Evolutionary conservation across 1,140 invertebrate species (phyloP).

Genomic region (Cyrtorhinus lividipennis): DNA sequence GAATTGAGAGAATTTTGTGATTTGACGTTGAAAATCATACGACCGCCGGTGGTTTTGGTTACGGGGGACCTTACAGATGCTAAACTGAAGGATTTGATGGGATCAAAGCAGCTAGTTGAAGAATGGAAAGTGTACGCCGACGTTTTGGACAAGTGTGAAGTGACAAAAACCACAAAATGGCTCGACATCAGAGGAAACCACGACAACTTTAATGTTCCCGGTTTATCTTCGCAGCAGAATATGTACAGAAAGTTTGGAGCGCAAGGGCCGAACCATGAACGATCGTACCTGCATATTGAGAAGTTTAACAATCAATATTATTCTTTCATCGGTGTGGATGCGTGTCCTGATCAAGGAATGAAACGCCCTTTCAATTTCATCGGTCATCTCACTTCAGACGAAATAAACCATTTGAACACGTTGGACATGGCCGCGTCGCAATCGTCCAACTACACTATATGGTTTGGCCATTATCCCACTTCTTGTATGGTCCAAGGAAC

Average conservation of each 20-base stretch:
- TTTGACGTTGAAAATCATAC: slow-evolving; percentile 53
- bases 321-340: slow-evolving; percentile 75
- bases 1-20: slow-evolving; percentile 71
- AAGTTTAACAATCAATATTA: slow-evolving; percentile 38
- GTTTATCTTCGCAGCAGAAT: slow-evolving; percentile 51
- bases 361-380: slow-evolving; percentile 86
- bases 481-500: slow-evolving; percentile 56
- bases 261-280: slow-evolving; percentile 50
- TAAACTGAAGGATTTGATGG: slow-evolving; percentile 58
- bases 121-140: slow-evolving; percentile 75
- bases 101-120: slow-evolving; percentile 62
- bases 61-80: slow-evolving; percentile 84
- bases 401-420: slow-evolving; percentile 37
- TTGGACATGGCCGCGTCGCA: slow-evolving; percentile 34
- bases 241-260: slow-evolving; percentile 68
- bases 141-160: slow-evolving; percentile 53
- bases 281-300: slow-evolving; percentile 54
- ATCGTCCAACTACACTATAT: slow-evolving; percentile 42
- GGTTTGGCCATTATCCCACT: slow-evolving; percentile 90
- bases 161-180: slow-evolving; percentile 45
- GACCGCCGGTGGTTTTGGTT: slow-evolving; percentile 66
- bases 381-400: slow-evolving; percentile 49
- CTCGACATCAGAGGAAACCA: slow-evolving; percentile 89
- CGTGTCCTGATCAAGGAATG: slow-evolving; percentile 72
- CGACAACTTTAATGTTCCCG: slow-evolving; percentile 80